These are phyloP conservation scores for Dorcus parallelipipedus DNA, from an alignment of 2,888 invertebrate species.

Conservation along the genomic window DNA sequence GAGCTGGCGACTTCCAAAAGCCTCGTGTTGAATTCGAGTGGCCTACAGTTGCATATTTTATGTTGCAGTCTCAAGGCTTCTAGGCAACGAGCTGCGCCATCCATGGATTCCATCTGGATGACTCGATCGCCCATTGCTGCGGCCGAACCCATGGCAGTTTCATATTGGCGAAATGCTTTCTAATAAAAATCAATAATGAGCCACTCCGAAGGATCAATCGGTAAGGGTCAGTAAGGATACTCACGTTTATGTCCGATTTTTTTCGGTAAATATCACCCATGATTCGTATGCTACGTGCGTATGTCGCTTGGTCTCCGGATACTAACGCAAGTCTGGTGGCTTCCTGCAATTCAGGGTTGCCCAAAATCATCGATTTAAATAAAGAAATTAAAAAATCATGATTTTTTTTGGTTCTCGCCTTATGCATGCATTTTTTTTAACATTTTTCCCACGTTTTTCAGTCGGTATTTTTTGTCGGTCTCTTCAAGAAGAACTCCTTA, in stretches of 20 bases:
- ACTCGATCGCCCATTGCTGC: constrained; percentile 78
- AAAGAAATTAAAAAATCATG: no score
- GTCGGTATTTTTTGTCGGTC: no score
- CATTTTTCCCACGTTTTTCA: no score
- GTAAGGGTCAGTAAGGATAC: constrained; percentile 32
- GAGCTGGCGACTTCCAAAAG: constrained; percentile 79
- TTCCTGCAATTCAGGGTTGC: constrained; percentile 55
- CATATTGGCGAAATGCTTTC: constrained; percentile 77
- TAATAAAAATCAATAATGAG: constrained; percentile 34
- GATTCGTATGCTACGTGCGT: constrained; percentile 76
- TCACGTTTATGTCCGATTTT: constrained; percentile 77
- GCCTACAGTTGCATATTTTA: constrained; percentile 83
- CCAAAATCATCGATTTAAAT: no score
- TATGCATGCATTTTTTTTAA: no score
- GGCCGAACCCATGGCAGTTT: constrained; percentile 80
- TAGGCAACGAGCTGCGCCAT: constrained; percentile 77
- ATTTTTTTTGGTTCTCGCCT: no score
- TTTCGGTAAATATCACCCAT: constrained; percentile 82
- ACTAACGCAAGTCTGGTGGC: constrained; percentile 73
- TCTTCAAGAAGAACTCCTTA: no score
- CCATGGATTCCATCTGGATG: constrained; percentile 89
- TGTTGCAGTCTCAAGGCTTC: constrained; percentile 75
- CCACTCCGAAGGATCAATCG: no score
- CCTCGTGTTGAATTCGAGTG: constrained; percentile 80
- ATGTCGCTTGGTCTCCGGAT: constrained; percentile 81